Conservation (phyloP, 2,113 vertebrate genomes). For the Carassius carassius region DNA sequence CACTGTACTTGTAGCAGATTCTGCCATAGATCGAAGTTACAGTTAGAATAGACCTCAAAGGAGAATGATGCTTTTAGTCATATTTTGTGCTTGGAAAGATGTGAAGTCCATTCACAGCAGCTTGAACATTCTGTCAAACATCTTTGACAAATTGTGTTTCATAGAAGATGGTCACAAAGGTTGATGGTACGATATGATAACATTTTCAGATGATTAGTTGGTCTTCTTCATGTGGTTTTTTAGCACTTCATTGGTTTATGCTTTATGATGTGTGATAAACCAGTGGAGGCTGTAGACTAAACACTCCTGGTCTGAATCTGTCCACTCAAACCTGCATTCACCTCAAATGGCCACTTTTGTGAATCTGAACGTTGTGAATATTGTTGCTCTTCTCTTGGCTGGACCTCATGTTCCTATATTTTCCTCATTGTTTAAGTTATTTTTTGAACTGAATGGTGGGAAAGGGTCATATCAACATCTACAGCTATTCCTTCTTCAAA, state of each 20-base stretch:
- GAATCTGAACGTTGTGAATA: not conserved
- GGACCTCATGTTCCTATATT: not conserved
- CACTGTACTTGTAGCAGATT: not conserved
- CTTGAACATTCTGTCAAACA: not conserved
- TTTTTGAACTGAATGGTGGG: not conserved
- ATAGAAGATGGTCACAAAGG: not conserved
- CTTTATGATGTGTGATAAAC: conserved; percentile 23
- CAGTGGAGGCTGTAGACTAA: conserved; percentile 19
- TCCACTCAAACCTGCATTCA: not conserved
- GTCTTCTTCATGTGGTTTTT: conserved; percentile 1
- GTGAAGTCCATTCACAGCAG: not conserved
- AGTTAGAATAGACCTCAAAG: not conserved
- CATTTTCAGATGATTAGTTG: not conserved
- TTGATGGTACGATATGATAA: not conserved
- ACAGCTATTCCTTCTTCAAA: not conserved
- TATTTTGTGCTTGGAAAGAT: not conserved
- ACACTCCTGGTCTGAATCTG: conserved; percentile 22
- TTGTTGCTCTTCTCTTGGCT: not conserved
- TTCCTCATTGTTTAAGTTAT: not conserved
- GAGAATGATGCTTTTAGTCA: not conserved
- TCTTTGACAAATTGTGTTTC: not conserved
- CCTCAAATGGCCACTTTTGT: not conserved
- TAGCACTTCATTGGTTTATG: conserved; percentile 3
- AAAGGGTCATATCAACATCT: not conserved
- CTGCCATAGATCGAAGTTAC: not conserved